Evolutionary conservation across 2,797 vertebrate species (phyloP).

Genomic region (Platalea minor): DNA sequence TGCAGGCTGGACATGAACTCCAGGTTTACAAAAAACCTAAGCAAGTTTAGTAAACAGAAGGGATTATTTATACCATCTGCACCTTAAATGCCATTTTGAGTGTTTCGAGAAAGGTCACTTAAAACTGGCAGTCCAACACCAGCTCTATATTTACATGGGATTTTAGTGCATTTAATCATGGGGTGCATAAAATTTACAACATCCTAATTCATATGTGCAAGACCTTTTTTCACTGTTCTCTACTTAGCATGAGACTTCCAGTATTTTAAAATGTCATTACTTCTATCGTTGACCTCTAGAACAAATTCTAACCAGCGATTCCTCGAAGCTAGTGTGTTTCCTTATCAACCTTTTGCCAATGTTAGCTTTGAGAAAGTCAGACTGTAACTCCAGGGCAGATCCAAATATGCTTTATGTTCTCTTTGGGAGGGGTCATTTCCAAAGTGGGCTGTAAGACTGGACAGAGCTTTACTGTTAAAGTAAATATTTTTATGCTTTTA

Average conservation of each 20-base stretch:
- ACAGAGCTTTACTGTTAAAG: background rate
- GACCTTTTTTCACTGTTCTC: background rate
- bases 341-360: background rate
- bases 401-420: background rate
- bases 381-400: background rate
- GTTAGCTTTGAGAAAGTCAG: background rate
- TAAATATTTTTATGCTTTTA: background rate
- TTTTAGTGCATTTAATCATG: background rate
- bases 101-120: constrained; percentile 13
- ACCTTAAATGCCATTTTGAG: constrained; percentile 5
- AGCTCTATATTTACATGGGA: background rate
- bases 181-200: background rate
- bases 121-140: background rate
- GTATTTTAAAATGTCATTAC: background rate
- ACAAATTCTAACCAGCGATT: background rate
- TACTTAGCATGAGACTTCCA: background rate
- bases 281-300: background rate
- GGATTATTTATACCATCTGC: constrained; percentile 28
- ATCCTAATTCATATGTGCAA: background rate
- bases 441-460: background rate
- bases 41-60: constrained; percentile 54
- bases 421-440: background rate
- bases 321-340: background rate
- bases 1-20: background rate
- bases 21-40: constrained; percentile 24